Percentiles rank a stretch among this genome's conserved stretches.
Evolutionary conservation across 1,140 invertebrate species (phyloP).

Genomic region (Pomacea maculata): DNA sequence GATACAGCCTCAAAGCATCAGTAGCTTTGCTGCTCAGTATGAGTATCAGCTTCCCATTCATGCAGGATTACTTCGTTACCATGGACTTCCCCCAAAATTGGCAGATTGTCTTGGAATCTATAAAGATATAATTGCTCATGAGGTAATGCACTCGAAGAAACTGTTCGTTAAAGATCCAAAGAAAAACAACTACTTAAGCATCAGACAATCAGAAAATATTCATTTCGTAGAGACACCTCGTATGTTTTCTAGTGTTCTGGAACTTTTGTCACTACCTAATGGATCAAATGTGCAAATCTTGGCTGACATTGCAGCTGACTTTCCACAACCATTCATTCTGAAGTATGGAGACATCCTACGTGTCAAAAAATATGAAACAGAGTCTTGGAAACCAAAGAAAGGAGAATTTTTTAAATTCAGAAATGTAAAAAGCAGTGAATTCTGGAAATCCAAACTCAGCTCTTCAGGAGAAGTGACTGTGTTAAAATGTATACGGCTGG

Average conservation of each 20-base stretch:
- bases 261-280: slow-evolving; percentile 26
- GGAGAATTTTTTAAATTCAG: too few species aligned
- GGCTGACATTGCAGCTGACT: slow-evolving; percentile 44
- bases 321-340: slow-evolving; percentile 45
- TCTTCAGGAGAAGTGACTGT: slow-evolving; percentile 16
- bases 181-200: slow-evolving; percentile 17
- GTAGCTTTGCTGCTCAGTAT: slow-evolving; percentile 19
- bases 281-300: slow-evolving; percentile 37
- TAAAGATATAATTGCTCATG: slow-evolving; percentile 24
- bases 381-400: slow-evolving; percentile 19
- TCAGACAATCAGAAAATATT: slow-evolving; percentile 19
- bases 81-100: slow-evolving; percentile 1
- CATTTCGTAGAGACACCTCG: slow-evolving; percentile 34
- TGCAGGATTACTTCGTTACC: slow-evolving; percentile 20
- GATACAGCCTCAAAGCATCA: slow-evolving; percentile 5
- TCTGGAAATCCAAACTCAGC: slow-evolving; percentile 20
- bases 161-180: slow-evolving; percentile 29
- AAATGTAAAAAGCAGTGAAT: slow-evolving; percentile 8
- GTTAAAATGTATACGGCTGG: slow-evolving; percentile 23
- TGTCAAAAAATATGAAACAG: slow-evolving; percentile 20
- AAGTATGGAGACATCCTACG: slow-evolving; percentile 38
- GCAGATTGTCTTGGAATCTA: slow-evolving; percentile 9
- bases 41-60: slow-evolving; percentile 24
- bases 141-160: slow-evolving; percentile 12
- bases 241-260: slow-evolving; percentile 30